Base-by-base conservation (phyloP, 1,140 invertebrate genomes). In the Lerema accius region DNA sequence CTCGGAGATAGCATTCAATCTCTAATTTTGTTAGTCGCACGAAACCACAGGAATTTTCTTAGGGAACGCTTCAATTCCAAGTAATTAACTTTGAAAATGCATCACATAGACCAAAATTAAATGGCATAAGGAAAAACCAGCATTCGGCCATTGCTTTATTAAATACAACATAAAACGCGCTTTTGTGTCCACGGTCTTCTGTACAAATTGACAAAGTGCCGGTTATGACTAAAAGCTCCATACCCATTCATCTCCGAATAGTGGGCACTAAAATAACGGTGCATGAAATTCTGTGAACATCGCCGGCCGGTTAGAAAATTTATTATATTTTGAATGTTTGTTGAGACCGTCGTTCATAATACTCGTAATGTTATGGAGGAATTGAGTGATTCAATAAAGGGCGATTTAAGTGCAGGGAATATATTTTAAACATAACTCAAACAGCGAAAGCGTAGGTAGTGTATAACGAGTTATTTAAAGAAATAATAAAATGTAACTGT, bases 221-320 rank as follows among this genome's bases (percentile, higher is more conserved):
- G 28, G 49, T 60, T 62, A 58, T 65, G 43, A 59, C 63, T 58
- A 43, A 61, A 56, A 46, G 43, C 42, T 43, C 56, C 49, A 63
- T 45, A 56, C 64, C 39, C 23, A 62, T 62, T 51, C 49, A 56
- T 60, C 15, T 40, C 28, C 37, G 17, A 23, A 32, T 32, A 49
- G 46, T 49, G 13, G 49, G 62, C 39, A 37, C 15, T 61, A 53
- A 67, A 51, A 63, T 66, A 66, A 23, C 39, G 46, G 53, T 32
- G 37, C 35, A 56, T 15, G 40, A 56, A 56, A 40, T 42, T 56
- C 37, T 42, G 40, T 42, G 19, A 40, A 23, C 28, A 32, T 40
- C 40, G 39, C 28, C 14, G 15, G 19, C 19, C 23, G 40, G 26
- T 15, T 28, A 45, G 43, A 58, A 45, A 43, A 45, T 45, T 58